Conservation (phyloP, 2,888 invertebrate genomes). For the Ophion ellenae region DNA sequence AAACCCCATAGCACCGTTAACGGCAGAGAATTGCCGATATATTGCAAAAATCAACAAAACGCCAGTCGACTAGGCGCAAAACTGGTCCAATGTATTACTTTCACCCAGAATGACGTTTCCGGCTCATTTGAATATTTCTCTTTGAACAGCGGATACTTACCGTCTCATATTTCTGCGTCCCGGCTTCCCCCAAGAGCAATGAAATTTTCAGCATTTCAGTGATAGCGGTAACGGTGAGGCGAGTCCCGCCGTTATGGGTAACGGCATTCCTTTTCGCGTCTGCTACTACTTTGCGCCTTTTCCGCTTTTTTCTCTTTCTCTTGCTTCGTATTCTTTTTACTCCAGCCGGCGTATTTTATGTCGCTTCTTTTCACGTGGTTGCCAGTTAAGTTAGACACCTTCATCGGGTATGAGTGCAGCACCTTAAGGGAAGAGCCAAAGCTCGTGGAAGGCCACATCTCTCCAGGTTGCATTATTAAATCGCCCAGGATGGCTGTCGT, state of each 20-base stretch:
- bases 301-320: neutral
- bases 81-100: neutral
- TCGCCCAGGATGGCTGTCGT: slow-evolving; percentile 43
- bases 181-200: slow-evolving; percentile 6
- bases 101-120: slow-evolving; percentile 17
- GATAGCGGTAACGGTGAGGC: neutral
- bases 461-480: slow-evolving; percentile 63
- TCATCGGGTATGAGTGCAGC: slow-evolving; percentile 27
- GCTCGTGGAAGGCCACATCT: slow-evolving; percentile 39
- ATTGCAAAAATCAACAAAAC: no score
- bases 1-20: no score
- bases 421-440: slow-evolving; percentile 17
- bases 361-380: slow-evolving; percentile 20
- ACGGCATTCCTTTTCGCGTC: slow-evolving; percentile 6
- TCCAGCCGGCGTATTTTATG: slow-evolving; percentile 27
- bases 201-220: slow-evolving; percentile 17
- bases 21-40: no score
- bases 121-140: neutral
- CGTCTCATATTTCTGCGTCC: slow-evolving; percentile 18
- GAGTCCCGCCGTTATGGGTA: neutral
- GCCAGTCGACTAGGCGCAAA: neutral
- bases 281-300: neutral
- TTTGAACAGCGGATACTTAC: neutral
- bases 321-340: neutral
- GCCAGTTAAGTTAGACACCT: slow-evolving; percentile 14